Conservation (phyloP, 2,888 invertebrate genomes). For the Drosophila meridiana region DNA sequence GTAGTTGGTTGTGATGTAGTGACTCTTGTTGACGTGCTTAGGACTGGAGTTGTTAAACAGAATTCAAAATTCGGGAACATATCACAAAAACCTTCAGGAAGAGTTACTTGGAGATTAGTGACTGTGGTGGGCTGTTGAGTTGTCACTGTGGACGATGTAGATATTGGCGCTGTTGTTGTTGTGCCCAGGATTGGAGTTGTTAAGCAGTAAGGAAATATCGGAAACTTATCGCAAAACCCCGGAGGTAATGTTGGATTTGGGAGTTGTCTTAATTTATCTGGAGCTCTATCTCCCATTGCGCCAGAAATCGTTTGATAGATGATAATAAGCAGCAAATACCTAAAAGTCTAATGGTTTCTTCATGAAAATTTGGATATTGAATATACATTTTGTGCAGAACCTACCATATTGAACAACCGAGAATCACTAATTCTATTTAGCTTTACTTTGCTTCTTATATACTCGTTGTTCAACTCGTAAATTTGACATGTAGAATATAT, state of each 20-base stretch:
- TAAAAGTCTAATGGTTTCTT: background rate
- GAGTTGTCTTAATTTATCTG: background rate
- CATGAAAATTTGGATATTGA: background rate
- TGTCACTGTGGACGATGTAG: background rate
- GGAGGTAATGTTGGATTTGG: background rate
- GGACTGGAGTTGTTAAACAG: too few species aligned
- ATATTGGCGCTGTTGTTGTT: background rate
- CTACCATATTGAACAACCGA: conserved; percentile 5
- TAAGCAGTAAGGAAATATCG: background rate
- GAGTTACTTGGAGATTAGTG: background rate
- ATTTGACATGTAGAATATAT: background rate
- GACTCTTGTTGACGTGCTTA: too few species aligned
- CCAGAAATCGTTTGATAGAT: background rate
- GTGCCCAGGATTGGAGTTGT: too few species aligned
- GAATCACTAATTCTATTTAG: background rate
- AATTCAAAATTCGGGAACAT: too few species aligned
- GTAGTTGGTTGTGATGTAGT: too few species aligned
- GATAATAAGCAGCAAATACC: background rate
- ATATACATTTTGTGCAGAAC: background rate
- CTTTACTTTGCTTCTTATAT: background rate
- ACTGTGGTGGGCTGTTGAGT: background rate
- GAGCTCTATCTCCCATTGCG: background rate
- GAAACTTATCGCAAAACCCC: background rate
- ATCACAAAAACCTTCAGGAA: background rate
- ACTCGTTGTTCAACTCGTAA: too few species aligned